Conservation (phyloP, 2,113 vertebrate species). For the Oncorhynchus tshawytscha region DNA sequence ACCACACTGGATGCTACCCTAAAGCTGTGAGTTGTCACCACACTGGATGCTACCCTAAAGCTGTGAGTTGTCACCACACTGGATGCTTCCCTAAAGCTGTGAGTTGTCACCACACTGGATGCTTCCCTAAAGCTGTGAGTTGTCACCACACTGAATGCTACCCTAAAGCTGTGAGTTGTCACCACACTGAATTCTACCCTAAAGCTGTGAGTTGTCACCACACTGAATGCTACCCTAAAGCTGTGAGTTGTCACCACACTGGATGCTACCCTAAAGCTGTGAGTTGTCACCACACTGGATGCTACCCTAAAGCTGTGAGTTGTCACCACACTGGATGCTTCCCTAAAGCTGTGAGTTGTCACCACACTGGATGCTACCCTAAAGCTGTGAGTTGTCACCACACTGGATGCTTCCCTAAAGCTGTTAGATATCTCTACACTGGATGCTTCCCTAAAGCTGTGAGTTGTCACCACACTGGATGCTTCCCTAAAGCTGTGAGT, state of each 20-base stretch:
- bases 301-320: conserved; percentile 96
- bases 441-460: conserved; percentile 96
- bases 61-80: conserved; percentile 71
- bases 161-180: conserved; percentile 88
- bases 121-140: conserved; percentile 96
- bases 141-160: conserved; percentile 72
- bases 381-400: conserved; percentile 83
- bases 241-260: conserved; percentile 70
- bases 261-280: conserved; percentile 96
- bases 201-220: conserved; percentile 77
- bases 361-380: conserved; percentile 78
- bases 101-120: conserved; percentile 56
- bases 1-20: conserved; percentile 79
- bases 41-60: conserved; percentile 89
- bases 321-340: conserved; percentile 71
- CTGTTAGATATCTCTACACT: conserved; percentile 71
- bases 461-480: conserved; percentile 53
- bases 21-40: conserved; percentile 84
- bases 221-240: conserved; percentile 88
- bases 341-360: conserved; percentile 88
- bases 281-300: conserved; percentile 55
- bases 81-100: conserved; percentile 96
- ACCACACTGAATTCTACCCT: no score
- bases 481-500: conserved; percentile 97
- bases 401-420: conserved; percentile 89